Percentiles rank a stretch among this genome's conserved stretches.
These are phyloP conservation scores for Ectropis grisescens DNA, from an alignment of 1,140 invertebrate species.

Conservation along the genomic window DNA sequence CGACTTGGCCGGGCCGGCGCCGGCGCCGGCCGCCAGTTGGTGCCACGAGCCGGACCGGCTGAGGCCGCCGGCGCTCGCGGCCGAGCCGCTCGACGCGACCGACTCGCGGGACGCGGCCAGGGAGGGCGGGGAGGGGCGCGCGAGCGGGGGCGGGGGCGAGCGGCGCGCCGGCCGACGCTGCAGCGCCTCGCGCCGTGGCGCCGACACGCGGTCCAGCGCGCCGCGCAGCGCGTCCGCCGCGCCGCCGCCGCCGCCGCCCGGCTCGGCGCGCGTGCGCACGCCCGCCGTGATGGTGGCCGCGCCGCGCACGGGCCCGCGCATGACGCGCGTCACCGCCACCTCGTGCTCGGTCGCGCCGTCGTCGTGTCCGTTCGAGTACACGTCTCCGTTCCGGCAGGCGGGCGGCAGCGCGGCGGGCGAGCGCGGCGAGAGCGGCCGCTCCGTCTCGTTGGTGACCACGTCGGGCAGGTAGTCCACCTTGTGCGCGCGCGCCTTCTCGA, in stretches of 20 bases:
- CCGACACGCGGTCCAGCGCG: conserved; percentile 58
- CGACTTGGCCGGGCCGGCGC: conserved; percentile 20
- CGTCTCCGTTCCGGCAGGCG: conserved; percentile 25
- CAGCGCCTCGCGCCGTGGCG: conserved; percentile 40
- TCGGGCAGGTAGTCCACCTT: conserved; percentile 63
- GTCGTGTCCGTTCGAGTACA: conserved; percentile 13
- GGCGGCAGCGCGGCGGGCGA: conserved; percentile 10
- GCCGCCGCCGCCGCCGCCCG: conserved; percentile 52
- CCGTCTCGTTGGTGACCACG: conserved; percentile 34
- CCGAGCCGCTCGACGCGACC: conserved; percentile 32
- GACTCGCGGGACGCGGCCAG: conserved; percentile 40
- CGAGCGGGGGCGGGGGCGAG: conserved; percentile 49
- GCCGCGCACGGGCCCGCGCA: conserved; percentile 75
- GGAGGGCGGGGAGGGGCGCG: conserved; percentile 43
- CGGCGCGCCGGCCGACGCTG: conserved; percentile 27
- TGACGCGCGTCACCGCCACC: conserved; percentile 73
- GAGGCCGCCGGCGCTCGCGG: conserved; percentile 57
- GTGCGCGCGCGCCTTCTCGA: conserved; percentile 59
- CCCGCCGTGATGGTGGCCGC: conserved; percentile 71
- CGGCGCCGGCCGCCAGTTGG: conserved; percentile 64
- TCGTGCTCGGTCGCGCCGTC: conserved; percentile 63
- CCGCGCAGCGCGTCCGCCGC: conserved; percentile 67
- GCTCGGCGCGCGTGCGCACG: conserved; percentile 61
- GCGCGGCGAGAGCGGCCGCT: conserved; percentile 11
- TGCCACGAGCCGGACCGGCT: conserved; percentile 87